These are phyloP conservation scores for Lamellibrachia satsuma DNA, from an alignment of 2,888 invertebrate species.

Conservation along the genomic window DNA sequence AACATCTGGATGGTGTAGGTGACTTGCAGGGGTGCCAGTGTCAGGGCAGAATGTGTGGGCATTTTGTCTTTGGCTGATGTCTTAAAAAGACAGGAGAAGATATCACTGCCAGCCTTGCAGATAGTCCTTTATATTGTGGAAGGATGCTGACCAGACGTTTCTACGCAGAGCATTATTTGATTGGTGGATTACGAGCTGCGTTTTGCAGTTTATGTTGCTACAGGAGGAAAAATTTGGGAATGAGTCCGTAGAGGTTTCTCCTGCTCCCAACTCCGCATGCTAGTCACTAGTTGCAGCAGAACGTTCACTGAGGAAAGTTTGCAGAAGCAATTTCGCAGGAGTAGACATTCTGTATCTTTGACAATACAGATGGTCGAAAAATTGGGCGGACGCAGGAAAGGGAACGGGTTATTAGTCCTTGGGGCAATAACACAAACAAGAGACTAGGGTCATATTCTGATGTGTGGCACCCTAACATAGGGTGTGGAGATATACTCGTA, in stretches of 20 bases:
- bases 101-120: background rate
- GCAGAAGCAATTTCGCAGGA: background rate
- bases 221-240: background rate
- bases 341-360: background rate
- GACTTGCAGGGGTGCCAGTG: background rate
- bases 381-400: background rate
- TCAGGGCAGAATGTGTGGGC: background rate
- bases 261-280: background rate
- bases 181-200: background rate
- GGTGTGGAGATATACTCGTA: background rate
- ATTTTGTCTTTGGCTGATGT: background rate
- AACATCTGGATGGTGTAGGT: background rate
- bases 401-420: background rate
- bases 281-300: background rate
- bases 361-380: background rate
- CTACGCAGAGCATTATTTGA: background rate
- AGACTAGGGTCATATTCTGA: background rate
- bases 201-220: background rate
- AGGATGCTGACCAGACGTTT: background rate
- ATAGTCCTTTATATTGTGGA: background rate
- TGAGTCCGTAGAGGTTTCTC: background rate
- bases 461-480: background rate
- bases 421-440: background rate
- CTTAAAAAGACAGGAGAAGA: background rate
- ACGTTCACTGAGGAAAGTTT: background rate